Conservation (phyloP, 2,888 invertebrate species). For the Orthonevra nobilis region DNA sequence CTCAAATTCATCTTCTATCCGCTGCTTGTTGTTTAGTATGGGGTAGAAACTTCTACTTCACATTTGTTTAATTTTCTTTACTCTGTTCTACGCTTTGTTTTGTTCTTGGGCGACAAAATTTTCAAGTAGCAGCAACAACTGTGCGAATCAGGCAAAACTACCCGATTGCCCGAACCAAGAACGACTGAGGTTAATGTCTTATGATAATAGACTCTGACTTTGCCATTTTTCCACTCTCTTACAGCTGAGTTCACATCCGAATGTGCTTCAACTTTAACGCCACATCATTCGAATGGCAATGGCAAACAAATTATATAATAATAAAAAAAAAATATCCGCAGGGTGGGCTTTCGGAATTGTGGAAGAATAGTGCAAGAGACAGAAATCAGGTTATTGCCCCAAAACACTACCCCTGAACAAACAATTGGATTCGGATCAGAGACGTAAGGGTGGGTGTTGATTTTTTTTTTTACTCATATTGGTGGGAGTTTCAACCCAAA, state of each 20-base stretch:
- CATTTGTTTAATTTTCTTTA: too few relatives aligned
- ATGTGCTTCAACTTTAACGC: conserved; percentile 38
- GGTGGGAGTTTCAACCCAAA: conserved; percentile 3
- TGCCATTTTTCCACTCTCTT: conserved; percentile 39
- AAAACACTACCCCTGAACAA: conserved; percentile 21
- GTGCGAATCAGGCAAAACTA: conserved; percentile 36
- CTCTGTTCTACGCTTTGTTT: too few relatives aligned
- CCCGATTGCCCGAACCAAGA: conserved; percentile 26
- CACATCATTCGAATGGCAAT: conserved; percentile 57
- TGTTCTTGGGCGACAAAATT: too few relatives aligned
- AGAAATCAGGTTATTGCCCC: conserved; percentile 61
- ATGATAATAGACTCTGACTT: conserved; percentile 59
- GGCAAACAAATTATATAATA: conserved; percentile 67
- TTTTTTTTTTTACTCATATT: too few relatives aligned
- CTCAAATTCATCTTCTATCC: too few relatives aligned
- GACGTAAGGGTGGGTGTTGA: too few relatives aligned
- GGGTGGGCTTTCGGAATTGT: conserved; percentile 7
- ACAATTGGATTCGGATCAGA: too few relatives aligned
- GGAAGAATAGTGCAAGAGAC: conserved; percentile 15
- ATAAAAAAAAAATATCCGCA: conserved; percentile 25
- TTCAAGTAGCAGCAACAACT: conserved; percentile 58
- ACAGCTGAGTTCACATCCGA: conserved; percentile 52
- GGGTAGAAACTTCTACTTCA: too few relatives aligned
- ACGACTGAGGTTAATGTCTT: conserved; percentile 65
- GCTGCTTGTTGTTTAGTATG: too few relatives aligned